A percentile compares a stretch with the other conserved stretches of the same genome.
These are phyloP conservation scores for Serripes groenlandicus DNA, from an alignment of 2,888 invertebrate species.

Conservation along the genomic window DNA sequence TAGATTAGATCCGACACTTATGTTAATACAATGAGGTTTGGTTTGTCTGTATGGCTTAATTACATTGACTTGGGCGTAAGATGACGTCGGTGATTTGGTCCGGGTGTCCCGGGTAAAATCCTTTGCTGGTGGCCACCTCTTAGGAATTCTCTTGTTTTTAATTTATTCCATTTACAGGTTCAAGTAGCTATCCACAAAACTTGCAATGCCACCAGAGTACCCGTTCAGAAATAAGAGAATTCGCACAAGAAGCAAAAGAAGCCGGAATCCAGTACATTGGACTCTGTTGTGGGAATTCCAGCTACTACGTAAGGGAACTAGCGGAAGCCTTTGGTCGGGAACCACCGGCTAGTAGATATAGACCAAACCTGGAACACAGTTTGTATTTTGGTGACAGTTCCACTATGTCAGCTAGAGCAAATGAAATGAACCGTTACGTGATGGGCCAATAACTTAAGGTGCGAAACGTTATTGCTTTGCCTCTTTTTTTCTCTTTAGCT, in stretches of 20 bases:
- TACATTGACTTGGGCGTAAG: too few species aligned
- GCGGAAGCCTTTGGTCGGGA: constrained; percentile 12
- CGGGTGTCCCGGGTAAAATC: too few species aligned
- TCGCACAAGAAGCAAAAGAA: not conserved
- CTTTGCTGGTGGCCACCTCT: too few species aligned
- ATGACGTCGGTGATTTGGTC: too few species aligned
- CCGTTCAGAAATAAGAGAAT: constrained; percentile 6
- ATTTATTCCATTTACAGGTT: constrained; percentile 15
- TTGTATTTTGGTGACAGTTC: constrained; percentile 1
- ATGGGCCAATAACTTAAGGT: not conserved
- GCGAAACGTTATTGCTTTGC: too few species aligned
- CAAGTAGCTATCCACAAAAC: constrained; percentile 14
- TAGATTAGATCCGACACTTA: too few species aligned
- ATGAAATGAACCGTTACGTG: not conserved
- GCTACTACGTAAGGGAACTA: not conserved
- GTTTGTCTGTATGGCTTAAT: too few species aligned
- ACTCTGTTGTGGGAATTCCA: constrained; percentile 21
- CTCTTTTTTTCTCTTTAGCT: not conserved
- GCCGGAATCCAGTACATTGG: constrained; percentile 9
- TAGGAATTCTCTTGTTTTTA: too few species aligned
- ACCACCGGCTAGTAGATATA: constrained; percentile 19
- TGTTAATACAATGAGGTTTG: too few species aligned
- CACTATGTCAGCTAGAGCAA: not conserved
- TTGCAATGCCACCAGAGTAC: constrained; percentile 12
- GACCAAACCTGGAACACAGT: constrained; percentile 11